These are phyloP conservation scores for Diarsia rubi DNA, from an alignment of 2,888 invertebrate genomes.

Conservation along the genomic window DNA sequence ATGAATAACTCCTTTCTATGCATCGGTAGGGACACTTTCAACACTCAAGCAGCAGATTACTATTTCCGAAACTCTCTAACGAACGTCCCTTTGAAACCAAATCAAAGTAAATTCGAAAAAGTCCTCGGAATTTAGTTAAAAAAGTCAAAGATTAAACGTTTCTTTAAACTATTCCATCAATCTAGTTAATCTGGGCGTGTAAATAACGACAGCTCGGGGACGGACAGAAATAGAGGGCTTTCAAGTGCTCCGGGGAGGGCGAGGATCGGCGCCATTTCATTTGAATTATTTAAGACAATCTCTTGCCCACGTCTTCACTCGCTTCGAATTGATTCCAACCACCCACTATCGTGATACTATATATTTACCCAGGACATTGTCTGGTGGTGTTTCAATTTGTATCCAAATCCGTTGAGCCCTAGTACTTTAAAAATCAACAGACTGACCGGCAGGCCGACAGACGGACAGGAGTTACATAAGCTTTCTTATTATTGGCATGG, in stretches of 20 bases:
- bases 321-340: neutral
- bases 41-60: constrained; percentile 37
- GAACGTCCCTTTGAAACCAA: constrained; percentile 59
- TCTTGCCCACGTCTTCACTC: neutral
- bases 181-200: constrained; percentile 75
- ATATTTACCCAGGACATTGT: neutral
- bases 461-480: neutral
- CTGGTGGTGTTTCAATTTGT: neutral
- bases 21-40: constrained; percentile 23
- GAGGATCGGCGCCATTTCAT: constrained; percentile 62
- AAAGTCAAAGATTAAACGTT: constrained; percentile 77
- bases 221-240: constrained; percentile 68
- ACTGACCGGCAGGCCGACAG: neutral
- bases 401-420: neutral
- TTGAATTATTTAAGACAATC: constrained; percentile 63
- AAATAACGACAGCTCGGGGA: constrained; percentile 70
- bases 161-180: constrained; percentile 74
- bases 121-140: constrained; percentile 59
- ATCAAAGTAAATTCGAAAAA: constrained; percentile 64
- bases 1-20: constrained; percentile 17
- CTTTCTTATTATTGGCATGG: neutral
- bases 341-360: neutral
- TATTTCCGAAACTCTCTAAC: constrained; percentile 52
- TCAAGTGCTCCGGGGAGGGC: constrained; percentile 41
- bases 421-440: neutral